A percentile compares a stretch with the other conserved stretches of the same genome.
phyloP scores from a whole-genome alignment of 2,113 vertebrate species.

The Ptilorrhoa leucosticta region DNA sequence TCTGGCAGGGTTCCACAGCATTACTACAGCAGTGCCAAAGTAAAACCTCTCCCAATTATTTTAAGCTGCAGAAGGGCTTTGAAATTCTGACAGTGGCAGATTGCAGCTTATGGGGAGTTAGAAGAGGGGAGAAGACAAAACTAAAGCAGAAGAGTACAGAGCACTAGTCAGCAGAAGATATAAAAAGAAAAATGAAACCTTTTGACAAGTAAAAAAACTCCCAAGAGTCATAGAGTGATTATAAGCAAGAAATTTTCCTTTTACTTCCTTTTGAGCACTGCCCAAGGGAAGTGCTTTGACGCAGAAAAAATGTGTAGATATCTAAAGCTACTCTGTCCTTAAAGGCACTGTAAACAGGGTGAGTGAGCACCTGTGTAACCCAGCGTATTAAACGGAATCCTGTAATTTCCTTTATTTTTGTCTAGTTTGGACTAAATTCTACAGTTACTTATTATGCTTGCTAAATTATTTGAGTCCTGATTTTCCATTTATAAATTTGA shows the following conservation, averaged over 20 bases:
- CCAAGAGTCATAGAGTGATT: not conserved
- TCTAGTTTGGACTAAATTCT: not conserved
- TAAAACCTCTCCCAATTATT: not conserved
- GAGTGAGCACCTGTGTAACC: not conserved
- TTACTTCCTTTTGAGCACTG: not conserved
- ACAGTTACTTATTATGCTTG: not conserved
- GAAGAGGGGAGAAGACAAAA: not conserved
- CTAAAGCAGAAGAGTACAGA: not conserved
- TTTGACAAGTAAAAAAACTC: slow-evolving; percentile 1
- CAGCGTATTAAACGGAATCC: not conserved
- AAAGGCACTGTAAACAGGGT: not conserved
- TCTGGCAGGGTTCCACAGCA: not conserved
- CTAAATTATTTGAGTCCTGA: not conserved
- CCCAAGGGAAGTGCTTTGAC: slow-evolving; percentile 22
- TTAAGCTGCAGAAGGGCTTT: slow-evolving; percentile 1
- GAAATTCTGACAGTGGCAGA: not conserved
- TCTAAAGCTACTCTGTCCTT: not conserved
- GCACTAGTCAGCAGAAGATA: not conserved
- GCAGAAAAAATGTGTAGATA: not conserved
- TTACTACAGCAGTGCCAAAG: not conserved
- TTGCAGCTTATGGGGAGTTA: not conserved
- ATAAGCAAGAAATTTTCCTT: not conserved
- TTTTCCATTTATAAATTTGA: not conserved
- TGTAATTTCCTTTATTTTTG: not conserved
- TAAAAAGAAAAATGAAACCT: not conserved